Percentiles rank a stretch among this genome's conserved stretches.
Evolutionary conservation across 2,797 vertebrate genomes (phyloP).

Genomic region (Brachyalestes nurse): DNA sequence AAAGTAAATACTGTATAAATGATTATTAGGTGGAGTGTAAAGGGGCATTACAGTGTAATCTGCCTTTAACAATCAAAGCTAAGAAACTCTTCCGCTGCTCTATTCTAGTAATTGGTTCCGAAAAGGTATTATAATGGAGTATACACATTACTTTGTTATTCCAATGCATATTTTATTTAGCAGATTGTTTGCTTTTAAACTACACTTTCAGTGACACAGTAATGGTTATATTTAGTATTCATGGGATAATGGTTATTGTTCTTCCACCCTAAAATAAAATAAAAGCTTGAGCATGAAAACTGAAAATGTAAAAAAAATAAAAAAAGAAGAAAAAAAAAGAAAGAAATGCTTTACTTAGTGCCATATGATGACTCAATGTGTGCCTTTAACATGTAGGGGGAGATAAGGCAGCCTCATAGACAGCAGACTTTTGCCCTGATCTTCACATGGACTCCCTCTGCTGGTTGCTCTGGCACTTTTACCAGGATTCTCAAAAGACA

Average conservation of each 20-base stretch:
- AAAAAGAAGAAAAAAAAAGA: too few relatives aligned
- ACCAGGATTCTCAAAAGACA: neutral
- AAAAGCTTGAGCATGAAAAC: neutral
- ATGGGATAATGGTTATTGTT: neutral
- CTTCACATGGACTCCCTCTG: conserved; percentile 21
- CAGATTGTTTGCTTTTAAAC: neutral
- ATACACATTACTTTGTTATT: neutral
- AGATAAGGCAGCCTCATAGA: neutral
- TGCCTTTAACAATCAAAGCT: conserved; percentile 32
- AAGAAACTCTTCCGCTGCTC: conserved; percentile 14
- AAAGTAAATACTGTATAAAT: conserved; percentile 11
- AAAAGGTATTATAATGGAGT: neutral
- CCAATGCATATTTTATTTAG: neutral
- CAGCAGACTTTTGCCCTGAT: neutral
- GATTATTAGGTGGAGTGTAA: conserved; percentile 17
- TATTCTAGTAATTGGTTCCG: neutral
- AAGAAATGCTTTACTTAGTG: neutral
- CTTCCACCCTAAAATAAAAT: neutral
- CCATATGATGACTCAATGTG: neutral
- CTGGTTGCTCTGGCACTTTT: neutral
- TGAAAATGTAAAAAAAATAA: neutral
- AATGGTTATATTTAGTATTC: neutral
- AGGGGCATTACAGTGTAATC: conserved; percentile 18
- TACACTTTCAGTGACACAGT: neutral
- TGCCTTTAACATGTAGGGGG: neutral